These are phyloP conservation scores for Meliscaeva auricollis DNA, from an alignment of 2,888 invertebrate species.

Conservation along the genomic window DNA sequence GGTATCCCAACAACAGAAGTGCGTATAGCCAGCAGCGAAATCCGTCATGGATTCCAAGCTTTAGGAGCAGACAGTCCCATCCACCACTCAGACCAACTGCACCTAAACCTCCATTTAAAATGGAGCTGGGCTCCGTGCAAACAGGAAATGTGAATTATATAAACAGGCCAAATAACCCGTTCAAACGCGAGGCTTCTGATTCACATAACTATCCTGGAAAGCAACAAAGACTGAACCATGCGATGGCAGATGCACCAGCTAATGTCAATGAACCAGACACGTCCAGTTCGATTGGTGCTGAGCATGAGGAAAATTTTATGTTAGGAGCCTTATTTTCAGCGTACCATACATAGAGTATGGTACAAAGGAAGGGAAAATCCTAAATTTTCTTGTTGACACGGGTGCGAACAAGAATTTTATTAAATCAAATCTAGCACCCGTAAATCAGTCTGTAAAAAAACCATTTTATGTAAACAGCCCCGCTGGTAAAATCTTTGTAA, in stretches of 20 bases:
- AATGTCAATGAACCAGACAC: neutral
- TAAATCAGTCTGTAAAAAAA: too few relatives aligned
- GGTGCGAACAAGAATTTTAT: too few relatives aligned
- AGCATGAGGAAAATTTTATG: slow-evolving; percentile 34
- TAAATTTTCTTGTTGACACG: too few relatives aligned
- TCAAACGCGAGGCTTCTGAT: slow-evolving; percentile 15
- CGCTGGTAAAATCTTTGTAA: slow-evolving; percentile 20
- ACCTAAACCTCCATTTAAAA: slow-evolving; percentile 34
- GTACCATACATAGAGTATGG: slow-evolving; percentile 39
- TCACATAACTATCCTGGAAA: slow-evolving; percentile 23
- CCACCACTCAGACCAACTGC: slow-evolving; percentile 10
- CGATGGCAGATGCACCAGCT: neutral
- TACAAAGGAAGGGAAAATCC: slow-evolving; percentile 20
- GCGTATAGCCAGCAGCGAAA: neutral
- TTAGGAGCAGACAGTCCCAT: neutral
- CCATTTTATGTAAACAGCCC: slow-evolving; percentile 26
- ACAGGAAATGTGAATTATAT: slow-evolving; percentile 22
- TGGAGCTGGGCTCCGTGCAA: slow-evolving; percentile 17
- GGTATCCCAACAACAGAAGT: slow-evolving; percentile 3
- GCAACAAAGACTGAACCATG: slow-evolving; percentile 35
- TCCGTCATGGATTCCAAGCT: neutral
- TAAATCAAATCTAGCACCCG: slow-evolving; percentile 18
- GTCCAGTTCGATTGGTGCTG: neutral
- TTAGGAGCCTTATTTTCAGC: slow-evolving; percentile 29
- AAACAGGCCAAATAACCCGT: slow-evolving; percentile 15